A percentile compares a stretch with the other conserved stretches of the same genome.
phyloP scores from a whole-genome alignment of 2,797 vertebrate genomes.

The Tokudaia tokunoshimensis region DNA sequence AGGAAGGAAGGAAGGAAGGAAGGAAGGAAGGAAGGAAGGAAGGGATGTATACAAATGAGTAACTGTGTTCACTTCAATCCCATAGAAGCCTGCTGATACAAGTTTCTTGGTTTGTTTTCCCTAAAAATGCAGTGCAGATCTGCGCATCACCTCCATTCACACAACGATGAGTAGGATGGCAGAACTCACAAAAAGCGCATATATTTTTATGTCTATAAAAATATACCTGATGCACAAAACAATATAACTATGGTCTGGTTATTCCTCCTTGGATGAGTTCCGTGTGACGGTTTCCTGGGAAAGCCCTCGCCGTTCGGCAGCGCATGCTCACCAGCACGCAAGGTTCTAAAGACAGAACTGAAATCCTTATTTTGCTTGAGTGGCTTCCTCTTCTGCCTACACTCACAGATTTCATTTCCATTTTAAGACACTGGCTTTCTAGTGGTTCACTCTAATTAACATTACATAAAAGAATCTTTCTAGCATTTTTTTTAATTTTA shows the following conservation, averaged over 20 bases:
- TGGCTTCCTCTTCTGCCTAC: background rate
- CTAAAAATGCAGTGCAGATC: background rate
- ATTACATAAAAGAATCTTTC: slow-evolving; percentile 11
- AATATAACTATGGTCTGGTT: slow-evolving; percentile 2
- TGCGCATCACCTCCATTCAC: background rate
- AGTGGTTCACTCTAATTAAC: slow-evolving; percentile 39
- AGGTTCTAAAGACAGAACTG: background rate
- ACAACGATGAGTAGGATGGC: background rate
- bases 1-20: background rate
- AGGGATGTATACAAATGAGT: background rate
- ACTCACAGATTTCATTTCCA: slow-evolving; percentile 40
- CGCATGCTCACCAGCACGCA: background rate
- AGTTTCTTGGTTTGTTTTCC: background rate
- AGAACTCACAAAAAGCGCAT: slow-evolving; percentile 46
- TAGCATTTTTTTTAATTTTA: too few relatives aligned
- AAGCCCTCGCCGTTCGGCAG: background rate
- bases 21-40: background rate
- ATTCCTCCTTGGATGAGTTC: background rate
- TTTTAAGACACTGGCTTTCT: slow-evolving; percentile 49
- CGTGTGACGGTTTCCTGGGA: background rate
- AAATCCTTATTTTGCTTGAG: background rate
- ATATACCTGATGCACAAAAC: slow-evolving; percentile 19
- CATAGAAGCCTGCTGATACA: slow-evolving; percentile 3
- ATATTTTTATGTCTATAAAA: slow-evolving; percentile 41
- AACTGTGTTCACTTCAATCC: background rate